phyloP scores from a whole-genome alignment of 2,113 vertebrate genomes.

The Gnathochromis pfefferi region DNA sequence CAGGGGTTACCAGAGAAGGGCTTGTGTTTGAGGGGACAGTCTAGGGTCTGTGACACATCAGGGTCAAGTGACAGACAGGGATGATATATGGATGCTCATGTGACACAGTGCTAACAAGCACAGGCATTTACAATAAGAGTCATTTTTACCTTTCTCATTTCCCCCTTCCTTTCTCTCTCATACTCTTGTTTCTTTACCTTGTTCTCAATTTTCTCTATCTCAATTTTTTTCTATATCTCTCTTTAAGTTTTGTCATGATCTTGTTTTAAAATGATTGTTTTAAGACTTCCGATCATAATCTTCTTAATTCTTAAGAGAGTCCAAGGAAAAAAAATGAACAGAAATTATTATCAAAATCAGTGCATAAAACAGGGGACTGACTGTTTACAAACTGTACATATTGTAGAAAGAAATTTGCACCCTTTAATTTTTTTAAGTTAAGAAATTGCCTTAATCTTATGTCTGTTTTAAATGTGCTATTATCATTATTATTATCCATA shows the following conservation, averaged over 20 bases:
- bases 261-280: not conserved
- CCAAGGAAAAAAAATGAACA: not conserved
- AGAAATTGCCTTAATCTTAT: not conserved
- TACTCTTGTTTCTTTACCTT: not conserved
- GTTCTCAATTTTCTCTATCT: not conserved
- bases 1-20: conserved; percentile 54
- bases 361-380: not conserved
- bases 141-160: conserved; percentile 16
- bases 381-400: not conserved
- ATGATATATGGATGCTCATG: conserved; percentile 60
- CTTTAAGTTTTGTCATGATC: not conserved
- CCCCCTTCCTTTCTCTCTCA: not conserved
- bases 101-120: conserved; percentile 66
- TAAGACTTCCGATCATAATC: not conserved
- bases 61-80: conserved; percentile 63
- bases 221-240: not conserved
- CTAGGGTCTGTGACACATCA: conserved; percentile 43
- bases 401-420: not conserved
- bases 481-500: not conserved
- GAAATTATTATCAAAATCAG: not conserved
- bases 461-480: not conserved
- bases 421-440: not conserved
- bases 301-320: not conserved
- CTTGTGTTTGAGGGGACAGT: conserved; percentile 55
- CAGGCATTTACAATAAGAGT: conserved; percentile 55